phyloP scores from a whole-genome alignment of 92 coral and sea anemone species.

The Desmophyllum pertusum region DNA sequence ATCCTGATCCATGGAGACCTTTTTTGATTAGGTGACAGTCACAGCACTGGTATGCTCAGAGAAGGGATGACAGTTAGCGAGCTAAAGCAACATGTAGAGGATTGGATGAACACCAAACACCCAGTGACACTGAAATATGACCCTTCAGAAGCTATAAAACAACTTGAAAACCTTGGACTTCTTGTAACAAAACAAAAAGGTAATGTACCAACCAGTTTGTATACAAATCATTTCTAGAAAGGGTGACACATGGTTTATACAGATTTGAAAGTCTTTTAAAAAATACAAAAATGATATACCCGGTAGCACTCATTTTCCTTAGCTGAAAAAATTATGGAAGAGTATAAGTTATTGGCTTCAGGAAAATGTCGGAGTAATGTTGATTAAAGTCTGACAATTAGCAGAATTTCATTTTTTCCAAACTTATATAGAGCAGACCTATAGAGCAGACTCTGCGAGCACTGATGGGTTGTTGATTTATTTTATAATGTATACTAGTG shows the following conservation, averaged over 20 bases:
- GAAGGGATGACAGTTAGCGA: conserved; percentile 72
- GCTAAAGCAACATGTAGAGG: conserved; percentile 65
- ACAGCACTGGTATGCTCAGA: background rate
- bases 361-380: too few relatives aligned
- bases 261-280: background rate
- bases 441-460: too few relatives aligned
- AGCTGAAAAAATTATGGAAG: too few relatives aligned
- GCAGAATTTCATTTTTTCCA: too few relatives aligned
- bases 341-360: too few relatives aligned
- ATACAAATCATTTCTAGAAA: background rate
- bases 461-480: too few relatives aligned
- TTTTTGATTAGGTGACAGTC: background rate
- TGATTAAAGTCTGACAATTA: too few relatives aligned
- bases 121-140: conserved; percentile 74
- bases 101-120: conserved; percentile 75
- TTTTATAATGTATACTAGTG: too few relatives aligned
- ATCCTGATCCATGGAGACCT: background rate
- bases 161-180: conserved; percentile 73
- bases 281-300: background rate
- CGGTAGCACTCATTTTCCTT: background rate
- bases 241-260: background rate
- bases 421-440: too few relatives aligned
- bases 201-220: background rate
- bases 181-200: conserved; percentile 69
- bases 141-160: conserved; percentile 69